phyloP scores from a whole-genome alignment of 2,888 invertebrate genomes.

The Suillia variegata region DNA sequence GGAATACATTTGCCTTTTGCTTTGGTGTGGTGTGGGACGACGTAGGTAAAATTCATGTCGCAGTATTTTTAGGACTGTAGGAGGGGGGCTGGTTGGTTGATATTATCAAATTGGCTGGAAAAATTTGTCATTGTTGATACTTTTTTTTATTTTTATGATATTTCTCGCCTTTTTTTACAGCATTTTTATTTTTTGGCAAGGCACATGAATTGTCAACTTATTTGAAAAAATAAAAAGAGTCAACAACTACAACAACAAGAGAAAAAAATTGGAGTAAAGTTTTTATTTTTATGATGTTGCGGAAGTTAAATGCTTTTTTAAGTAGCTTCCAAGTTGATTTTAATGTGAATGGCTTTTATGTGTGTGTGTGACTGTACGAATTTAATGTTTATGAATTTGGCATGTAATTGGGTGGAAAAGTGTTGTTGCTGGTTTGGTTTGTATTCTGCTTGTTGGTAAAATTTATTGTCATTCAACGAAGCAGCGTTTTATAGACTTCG shows the following conservation, averaged over 20 bases:
- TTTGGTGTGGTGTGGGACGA: background rate
- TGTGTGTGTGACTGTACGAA: background rate
- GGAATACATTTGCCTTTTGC: background rate
- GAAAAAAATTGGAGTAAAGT: background rate
- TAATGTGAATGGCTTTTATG: slow-evolving; percentile 14
- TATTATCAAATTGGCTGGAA: slow-evolving; percentile 23
- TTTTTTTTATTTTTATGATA: slow-evolving; percentile 4
- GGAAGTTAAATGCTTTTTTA: slow-evolving; percentile 19
- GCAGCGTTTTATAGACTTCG: too few species aligned
- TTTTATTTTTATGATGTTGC: background rate
- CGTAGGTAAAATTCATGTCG: background rate
- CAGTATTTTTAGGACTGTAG: too few species aligned
- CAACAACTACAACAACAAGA: too few species aligned
- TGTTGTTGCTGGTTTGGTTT: background rate
- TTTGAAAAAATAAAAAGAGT: too few species aligned
- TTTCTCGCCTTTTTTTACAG: background rate
- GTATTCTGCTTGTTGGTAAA: too few species aligned
- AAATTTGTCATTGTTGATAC: slow-evolving; percentile 22
- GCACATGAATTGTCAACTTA: background rate
- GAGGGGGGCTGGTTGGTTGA: background rate
- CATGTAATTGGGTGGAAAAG: slow-evolving; percentile 17
- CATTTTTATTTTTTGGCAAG: background rate
- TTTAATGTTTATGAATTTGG: slow-evolving; percentile 16
- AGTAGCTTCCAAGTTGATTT: slow-evolving; percentile 19
- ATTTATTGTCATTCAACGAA: too few species aligned